Conservation (phyloP, 2,797 vertebrate genomes). For the Darevskia nairensis region DNA sequence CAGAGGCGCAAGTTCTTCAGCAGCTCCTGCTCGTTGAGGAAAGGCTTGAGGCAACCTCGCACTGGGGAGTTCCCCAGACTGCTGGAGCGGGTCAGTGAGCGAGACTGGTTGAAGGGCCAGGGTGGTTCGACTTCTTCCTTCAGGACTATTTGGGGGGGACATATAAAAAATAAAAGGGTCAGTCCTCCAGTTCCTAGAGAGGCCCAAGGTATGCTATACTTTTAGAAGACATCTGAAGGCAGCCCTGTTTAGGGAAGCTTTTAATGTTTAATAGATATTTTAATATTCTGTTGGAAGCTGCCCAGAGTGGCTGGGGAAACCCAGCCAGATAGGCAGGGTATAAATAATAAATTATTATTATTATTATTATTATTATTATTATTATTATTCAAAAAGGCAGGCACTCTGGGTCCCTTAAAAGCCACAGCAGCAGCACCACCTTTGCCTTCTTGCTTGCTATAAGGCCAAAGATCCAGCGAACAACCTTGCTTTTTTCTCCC, state of each 20-base stretch:
- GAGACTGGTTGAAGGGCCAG: slow-evolving; percentile 76
- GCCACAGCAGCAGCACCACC: not conserved
- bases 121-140: slow-evolving; percentile 78
- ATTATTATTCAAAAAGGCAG: no score
- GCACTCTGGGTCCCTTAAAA: not conserved
- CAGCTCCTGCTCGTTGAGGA: slow-evolving; percentile 73
- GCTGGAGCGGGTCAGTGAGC: slow-evolving; percentile 71
- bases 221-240: no score
- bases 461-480: not conserved
- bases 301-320: no score
- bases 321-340: no score
- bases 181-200: not conserved
- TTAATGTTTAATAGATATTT: no score
- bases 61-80: slow-evolving; percentile 72
- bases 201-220: not conserved
- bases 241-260: no score
- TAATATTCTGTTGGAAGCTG: no score
- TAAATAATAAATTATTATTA: no score
- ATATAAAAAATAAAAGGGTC: not conserved
- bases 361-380: no score
- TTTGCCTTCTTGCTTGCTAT: not conserved
- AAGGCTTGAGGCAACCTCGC: slow-evolving; percentile 70
- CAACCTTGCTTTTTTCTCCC: not conserved
- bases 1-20: slow-evolving; percentile 72
- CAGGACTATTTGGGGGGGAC: slow-evolving; percentile 58